These are phyloP conservation scores for Puma concolor DNA, from an alignment of 2,113 vertebrate genomes.

Conservation along the genomic window DNA sequence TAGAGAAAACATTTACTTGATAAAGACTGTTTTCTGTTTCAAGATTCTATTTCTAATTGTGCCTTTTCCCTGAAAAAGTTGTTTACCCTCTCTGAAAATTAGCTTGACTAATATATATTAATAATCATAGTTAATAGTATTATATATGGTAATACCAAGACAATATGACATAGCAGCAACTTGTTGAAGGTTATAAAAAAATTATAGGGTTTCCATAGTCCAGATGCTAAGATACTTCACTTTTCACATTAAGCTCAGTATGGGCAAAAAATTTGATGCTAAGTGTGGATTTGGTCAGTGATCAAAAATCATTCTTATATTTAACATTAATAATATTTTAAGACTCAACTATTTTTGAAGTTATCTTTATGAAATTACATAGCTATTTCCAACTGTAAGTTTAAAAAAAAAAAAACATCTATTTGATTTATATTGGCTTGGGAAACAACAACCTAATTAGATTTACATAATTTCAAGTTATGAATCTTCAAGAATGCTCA, in stretches of 20 bases:
- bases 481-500: slow-evolving; percentile 24
- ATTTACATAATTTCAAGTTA: slow-evolving; percentile 47
- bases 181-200: not conserved
- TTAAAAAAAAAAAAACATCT: slow-evolving; percentile 16
- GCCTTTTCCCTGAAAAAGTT: not conserved
- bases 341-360: not conserved
- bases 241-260: not conserved
- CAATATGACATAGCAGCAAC: not conserved
- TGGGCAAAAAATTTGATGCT: not conserved
- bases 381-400: slow-evolving; percentile 25
- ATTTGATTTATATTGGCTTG: slow-evolving; percentile 39
- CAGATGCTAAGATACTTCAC: not conserved
- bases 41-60: not conserved
- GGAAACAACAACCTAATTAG: slow-evolving; percentile 62
- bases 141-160: not conserved
- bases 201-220: not conserved
- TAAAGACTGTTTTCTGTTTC: not conserved
- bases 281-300: not conserved
- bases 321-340: slow-evolving; percentile 38
- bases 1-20: not conserved
- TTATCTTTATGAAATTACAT: not conserved
- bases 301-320: not conserved
- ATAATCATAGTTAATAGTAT: not conserved
- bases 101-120: not conserved
- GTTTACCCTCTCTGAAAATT: not conserved